These are phyloP conservation scores for Aplochiton taeniatus DNA, from an alignment of 2,797 vertebrate species.

Conservation along the genomic window DNA sequence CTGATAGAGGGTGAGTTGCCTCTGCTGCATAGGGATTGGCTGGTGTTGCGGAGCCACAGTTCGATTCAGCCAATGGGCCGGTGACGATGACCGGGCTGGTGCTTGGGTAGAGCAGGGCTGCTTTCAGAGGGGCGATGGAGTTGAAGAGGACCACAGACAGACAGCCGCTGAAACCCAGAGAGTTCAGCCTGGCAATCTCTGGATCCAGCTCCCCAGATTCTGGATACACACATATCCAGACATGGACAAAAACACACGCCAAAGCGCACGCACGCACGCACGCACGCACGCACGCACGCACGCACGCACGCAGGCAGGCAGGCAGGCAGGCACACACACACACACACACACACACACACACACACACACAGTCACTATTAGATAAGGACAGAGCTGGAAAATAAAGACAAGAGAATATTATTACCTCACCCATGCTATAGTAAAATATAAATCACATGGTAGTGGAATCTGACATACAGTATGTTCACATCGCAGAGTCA, in stretches of 20 bases:
- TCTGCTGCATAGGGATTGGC: conserved; percentile 79
- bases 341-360: neutral
- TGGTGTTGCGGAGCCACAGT: conserved; percentile 77
- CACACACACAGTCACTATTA: too few species aligned
- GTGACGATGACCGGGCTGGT: conserved; percentile 74
- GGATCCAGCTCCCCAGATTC: conserved; percentile 78
- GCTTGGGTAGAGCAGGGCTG: conserved; percentile 78
- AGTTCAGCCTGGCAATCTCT: conserved; percentile 80
- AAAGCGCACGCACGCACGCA: neutral
- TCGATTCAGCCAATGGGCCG: conserved; percentile 79
- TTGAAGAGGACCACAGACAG: conserved; percentile 90
- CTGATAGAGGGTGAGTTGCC: conserved; percentile 85
- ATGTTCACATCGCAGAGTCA: too few species aligned
- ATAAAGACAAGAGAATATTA: too few species aligned
- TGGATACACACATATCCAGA: conserved; percentile 53
- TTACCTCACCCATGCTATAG: too few species aligned
- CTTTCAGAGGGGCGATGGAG: conserved; percentile 87
- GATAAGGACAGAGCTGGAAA: too few species aligned
- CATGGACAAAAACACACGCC: neutral
- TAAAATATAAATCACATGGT: too few species aligned
- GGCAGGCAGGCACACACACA: too few species aligned
- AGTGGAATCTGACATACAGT: too few species aligned
- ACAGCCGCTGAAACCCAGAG: conserved; percentile 87
- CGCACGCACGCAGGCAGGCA: conserved; percentile 5
- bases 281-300: neutral